phyloP scores from a whole-genome alignment of 2,113 vertebrate species.

The Chamaetylas fuelleborni region DNA sequence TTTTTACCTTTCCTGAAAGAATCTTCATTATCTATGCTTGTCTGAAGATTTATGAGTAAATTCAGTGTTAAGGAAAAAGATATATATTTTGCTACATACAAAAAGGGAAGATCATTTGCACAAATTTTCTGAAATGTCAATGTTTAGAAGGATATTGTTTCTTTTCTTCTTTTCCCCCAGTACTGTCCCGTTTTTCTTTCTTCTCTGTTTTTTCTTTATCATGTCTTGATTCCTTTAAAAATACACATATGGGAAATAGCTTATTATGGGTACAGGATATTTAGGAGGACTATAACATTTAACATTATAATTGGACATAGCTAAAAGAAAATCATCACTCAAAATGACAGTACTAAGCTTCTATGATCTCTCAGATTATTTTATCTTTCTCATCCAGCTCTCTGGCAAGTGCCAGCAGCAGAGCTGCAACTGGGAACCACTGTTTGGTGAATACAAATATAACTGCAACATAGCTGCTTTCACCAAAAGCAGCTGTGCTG shows the following conservation, averaged over 20 bases:
- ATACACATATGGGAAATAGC: neutral
- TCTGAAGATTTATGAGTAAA: slow-evolving; percentile 93
- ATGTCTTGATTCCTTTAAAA: slow-evolving; percentile 84
- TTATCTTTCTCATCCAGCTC: neutral
- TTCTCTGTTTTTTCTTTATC: slow-evolving; percentile 93
- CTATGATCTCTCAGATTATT: neutral
- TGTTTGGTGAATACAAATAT: neutral
- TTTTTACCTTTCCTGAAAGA: slow-evolving; percentile 72
- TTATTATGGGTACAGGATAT: neutral
- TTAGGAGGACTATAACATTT: neutral
- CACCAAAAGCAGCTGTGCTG: neutral
- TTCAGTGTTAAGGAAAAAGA: slow-evolving; percentile 75
- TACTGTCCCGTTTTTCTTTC: slow-evolving; percentile 89
- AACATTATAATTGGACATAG: neutral
- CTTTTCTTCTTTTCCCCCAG: slow-evolving; percentile 90
- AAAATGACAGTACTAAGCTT: neutral
- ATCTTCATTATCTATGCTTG: slow-evolving; percentile 89
- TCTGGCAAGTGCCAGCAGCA: neutral
- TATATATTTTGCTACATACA: neutral
- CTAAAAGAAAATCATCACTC: neutral
- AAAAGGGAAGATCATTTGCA: neutral
- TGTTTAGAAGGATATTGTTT: slow-evolving; percentile 91
- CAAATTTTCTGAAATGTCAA: neutral
- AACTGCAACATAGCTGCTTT: neutral
- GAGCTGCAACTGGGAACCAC: neutral